These are phyloP conservation scores for Hylia prasina DNA, from an alignment of 2,113 vertebrate genomes.

Conservation along the genomic window DNA sequence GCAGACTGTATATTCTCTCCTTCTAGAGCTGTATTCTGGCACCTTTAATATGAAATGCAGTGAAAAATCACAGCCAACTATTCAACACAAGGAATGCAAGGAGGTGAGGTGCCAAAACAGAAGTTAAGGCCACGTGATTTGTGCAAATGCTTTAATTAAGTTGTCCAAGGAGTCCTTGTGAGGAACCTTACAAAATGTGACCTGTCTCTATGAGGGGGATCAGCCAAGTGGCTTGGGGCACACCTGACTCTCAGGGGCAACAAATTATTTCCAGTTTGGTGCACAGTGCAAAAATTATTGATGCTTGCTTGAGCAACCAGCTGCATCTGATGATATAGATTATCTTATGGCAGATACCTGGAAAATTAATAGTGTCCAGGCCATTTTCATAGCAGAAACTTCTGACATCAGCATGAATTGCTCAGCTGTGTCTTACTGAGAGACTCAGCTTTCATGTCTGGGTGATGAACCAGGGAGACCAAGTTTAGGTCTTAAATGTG, in stretches of 20 bases:
- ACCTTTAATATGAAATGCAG: not conserved
- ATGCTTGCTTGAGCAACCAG: not conserved
- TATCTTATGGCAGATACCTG: not conserved
- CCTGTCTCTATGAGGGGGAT: fast-evolving
- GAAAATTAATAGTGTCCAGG: not conserved
- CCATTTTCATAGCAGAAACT: not conserved
- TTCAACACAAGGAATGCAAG: not conserved
- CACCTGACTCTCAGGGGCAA: not conserved
- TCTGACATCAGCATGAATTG: not conserved
- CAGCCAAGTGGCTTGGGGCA: not conserved
- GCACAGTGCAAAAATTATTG: not conserved
- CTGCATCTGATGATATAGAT: not conserved
- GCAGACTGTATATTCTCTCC: not conserved
- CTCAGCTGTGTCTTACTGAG: not conserved
- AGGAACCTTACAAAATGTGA: not conserved
- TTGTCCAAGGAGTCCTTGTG: not conserved
- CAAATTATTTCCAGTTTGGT: not conserved
- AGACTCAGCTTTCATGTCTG: not conserved
- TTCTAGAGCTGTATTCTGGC: not conserved
- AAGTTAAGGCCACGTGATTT: not conserved
- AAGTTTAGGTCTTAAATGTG: not conserved
- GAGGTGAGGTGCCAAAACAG: not conserved
- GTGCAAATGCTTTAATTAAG: not conserved
- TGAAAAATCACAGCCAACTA: not conserved
- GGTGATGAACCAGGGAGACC: not conserved